phyloP scores from a whole-genome alignment of 2,888 invertebrate species.

The Smittia aterrima region DNA sequence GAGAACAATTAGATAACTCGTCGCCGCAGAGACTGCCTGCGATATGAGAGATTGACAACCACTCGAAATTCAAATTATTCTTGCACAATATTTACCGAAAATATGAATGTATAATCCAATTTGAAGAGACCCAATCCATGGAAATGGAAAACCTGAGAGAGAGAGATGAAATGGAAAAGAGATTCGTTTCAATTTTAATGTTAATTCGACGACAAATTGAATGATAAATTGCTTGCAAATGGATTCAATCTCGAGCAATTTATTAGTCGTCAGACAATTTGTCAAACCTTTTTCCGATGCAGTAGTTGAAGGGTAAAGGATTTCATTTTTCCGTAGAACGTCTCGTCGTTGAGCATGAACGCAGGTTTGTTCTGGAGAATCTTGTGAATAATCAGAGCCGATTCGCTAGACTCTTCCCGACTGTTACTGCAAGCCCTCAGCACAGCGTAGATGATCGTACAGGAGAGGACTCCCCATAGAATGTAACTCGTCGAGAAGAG shows the following conservation, averaged over 20 bases:
- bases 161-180: background rate
- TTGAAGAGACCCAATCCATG: conserved; percentile 53
- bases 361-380: conserved; percentile 54
- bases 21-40: conserved; percentile 53
- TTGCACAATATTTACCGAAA: conserved; percentile 49
- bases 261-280: background rate
- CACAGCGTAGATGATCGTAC: conserved; percentile 50
- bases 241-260: background rate
- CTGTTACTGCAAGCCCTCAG: conserved; percentile 43
- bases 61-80: background rate
- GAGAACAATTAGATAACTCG: conserved; percentile 48
- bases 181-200: background rate
- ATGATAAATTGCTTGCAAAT: background rate
- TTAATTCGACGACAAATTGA: background rate
- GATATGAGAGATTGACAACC: conserved; percentile 40
- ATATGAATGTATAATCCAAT: conserved; percentile 54
- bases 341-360: conserved; percentile 53
- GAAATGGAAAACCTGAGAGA: conserved; percentile 26
- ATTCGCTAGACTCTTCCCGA: conserved; percentile 47
- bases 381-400: conserved; percentile 53
- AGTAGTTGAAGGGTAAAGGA: conserved; percentile 53
- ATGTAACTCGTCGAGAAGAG: conserved; percentile 49
- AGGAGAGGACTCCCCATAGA: conserved; percentile 48
- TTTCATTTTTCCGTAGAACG: conserved; percentile 54
- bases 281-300: conserved; percentile 50